phyloP scores from a whole-genome alignment of 2,888 invertebrate genomes.

The Drosophila emarginata region DNA sequence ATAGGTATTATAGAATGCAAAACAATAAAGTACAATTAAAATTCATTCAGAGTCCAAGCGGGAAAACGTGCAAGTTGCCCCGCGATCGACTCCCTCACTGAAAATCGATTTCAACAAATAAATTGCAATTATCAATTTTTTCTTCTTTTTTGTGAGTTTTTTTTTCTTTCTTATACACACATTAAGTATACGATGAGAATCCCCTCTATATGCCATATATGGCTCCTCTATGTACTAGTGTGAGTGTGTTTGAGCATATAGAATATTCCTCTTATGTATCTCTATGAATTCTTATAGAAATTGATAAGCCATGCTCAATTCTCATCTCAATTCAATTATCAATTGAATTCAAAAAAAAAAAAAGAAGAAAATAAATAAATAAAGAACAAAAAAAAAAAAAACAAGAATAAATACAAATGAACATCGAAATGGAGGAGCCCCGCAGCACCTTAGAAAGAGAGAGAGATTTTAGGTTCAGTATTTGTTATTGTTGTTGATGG shows the following conservation, averaged over 20 bases:
- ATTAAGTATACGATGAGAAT: constrained; percentile 61
- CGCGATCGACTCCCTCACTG: constrained; percentile 6
- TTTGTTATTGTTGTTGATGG: constrained; percentile 14
- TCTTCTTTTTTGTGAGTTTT: background rate
- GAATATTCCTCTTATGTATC: constrained; percentile 20
- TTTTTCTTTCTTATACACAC: constrained; percentile 45
- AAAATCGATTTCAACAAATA: constrained; percentile 42
- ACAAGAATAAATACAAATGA: constrained; percentile 21
- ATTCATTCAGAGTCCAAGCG: constrained; percentile 66
- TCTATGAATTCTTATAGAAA: constrained; percentile 4
- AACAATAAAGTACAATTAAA: constrained; percentile 38
- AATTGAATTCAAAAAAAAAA: constrained; percentile 36
- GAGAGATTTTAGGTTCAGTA: background rate
- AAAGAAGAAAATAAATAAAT: constrained; percentile 28
- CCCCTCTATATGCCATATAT: constrained; percentile 25
- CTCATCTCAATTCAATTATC: constrained; percentile 50
- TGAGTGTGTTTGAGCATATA: constrained; percentile 3
- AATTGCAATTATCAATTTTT: constrained; percentile 58
- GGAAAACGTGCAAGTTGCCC: constrained; percentile 57
- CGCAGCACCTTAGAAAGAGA: background rate
- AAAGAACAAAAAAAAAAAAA: constrained; percentile 31
- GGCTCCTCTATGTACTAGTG: background rate
- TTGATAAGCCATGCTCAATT: constrained; percentile 53
- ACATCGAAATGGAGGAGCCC: constrained; percentile 14
- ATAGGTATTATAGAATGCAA: constrained; percentile 7